Evolutionary conservation across 2,113 vertebrate genomes (phyloP), one percentile per base, ranked within the genome.

Genomic region (Tetraodon nigroviridis): DNA sequence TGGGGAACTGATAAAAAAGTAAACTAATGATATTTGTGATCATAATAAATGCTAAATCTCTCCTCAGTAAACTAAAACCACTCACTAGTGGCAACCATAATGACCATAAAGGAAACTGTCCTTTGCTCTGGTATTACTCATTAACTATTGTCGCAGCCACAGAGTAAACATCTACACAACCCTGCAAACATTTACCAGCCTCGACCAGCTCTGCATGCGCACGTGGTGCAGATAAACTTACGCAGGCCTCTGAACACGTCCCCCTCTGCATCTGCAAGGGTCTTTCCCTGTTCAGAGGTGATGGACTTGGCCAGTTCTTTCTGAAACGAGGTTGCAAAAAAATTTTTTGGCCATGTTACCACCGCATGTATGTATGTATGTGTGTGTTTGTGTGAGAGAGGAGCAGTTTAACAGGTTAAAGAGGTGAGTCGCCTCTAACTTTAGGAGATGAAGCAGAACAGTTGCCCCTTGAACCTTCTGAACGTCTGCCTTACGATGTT

Each of bases 221-320:
- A 11, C 10, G 27, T 18, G 45, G 24, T 15, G 8, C 6, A 32
- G 8, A n/a, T 40, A 45, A 71, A 86, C 96, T 96, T 92, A 99
- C 96, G 96, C 79, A 98, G 90, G 84, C 96, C 97, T 89, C 96
- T 92, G 84, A 99, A 98, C 44, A 99, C 94, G 67, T 99, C 96
- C 65, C 97, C 97, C 76, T 99, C 97, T 55, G 97, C 96, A 79
- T 98, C 96, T 58, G 95, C 95, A 69, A 99, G 88, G 46, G 94
- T 99, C 89, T 98, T 98, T 24, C 97, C 97, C 89, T 98, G 97
- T 69, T 99, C 97, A 78, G 90, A 58, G 0, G 97, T 98, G 79
- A 98, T 97, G 61, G 92, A 67, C 72, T 87, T 95, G 61, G 96
- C 93, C 58, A 98, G 90, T 89, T 96, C 96, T 94, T 94, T 97